Percentiles rank a stretch among this genome's conserved stretches.
Conservation (phyloP, 2,888 invertebrate genomes). For the Drosophila stalkeri region DNA sequence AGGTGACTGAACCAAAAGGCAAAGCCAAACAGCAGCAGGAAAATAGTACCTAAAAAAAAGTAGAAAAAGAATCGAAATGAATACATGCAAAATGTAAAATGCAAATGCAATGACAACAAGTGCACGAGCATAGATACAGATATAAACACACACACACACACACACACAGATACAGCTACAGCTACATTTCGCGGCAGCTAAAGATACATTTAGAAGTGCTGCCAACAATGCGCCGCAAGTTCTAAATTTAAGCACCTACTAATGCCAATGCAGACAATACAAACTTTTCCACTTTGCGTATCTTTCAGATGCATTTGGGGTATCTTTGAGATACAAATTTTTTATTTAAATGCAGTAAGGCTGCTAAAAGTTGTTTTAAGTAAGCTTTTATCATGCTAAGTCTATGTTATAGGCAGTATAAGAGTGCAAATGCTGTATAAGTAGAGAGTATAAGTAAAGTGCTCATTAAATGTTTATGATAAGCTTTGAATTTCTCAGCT, state of each 20-base stretch:
- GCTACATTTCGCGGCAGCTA: constrained; percentile 11
- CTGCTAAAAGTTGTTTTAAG: not conserved
- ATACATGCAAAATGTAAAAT: constrained; percentile 39
- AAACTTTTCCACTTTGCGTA: constrained; percentile 14
- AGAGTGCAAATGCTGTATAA: not conserved
- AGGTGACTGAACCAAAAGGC: constrained; percentile 70
- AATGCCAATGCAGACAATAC: constrained; percentile 50
- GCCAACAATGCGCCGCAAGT: constrained; percentile 44
- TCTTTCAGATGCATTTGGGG: constrained; percentile 34
- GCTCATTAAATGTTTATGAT: not conserved
- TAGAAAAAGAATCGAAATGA: not conserved
- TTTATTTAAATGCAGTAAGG: not conserved
- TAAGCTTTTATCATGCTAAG: not conserved
- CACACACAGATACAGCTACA: constrained; percentile 7
- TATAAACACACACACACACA: constrained; percentile 9
- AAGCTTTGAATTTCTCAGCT: not conserved
- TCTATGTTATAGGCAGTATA: not conserved
- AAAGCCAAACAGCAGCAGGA: constrained; percentile 35
- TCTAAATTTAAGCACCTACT: constrained; percentile 63
- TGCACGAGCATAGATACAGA: constrained; percentile 10
- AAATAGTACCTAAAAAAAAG: constrained; percentile 22
- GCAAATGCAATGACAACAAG: constrained; percentile 43
- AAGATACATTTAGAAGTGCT: constrained; percentile 30
- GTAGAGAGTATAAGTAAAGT: not conserved
- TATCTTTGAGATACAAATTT: constrained; percentile 10